These are phyloP conservation scores for Fistularia commersonii DNA, from an alignment of 2,797 vertebrate species.

Conservation along the genomic window DNA sequence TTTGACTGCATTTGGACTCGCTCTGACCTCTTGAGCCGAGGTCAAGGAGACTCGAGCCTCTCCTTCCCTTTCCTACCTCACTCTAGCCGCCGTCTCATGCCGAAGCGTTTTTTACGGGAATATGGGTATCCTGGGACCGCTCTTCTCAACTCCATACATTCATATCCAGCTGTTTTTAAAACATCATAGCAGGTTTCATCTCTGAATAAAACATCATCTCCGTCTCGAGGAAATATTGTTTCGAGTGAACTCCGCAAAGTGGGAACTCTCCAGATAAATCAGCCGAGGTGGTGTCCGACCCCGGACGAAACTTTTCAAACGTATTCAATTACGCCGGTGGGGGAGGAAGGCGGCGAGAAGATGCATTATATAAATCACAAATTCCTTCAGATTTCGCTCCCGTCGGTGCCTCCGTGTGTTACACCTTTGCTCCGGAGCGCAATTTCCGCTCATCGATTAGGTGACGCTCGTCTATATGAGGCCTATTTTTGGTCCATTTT, in stretches of 20 bases:
- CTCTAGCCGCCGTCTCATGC: not conserved
- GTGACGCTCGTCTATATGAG: not conserved
- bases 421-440: not conserved
- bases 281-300: slow-evolving; percentile 37
- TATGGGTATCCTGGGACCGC: slow-evolving; percentile 24
- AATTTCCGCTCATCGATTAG: slow-evolving; percentile 10
- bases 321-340: slow-evolving; percentile 20
- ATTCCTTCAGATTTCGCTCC: not conserved
- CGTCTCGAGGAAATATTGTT: slow-evolving; percentile 23
- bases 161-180: slow-evolving; percentile 31
- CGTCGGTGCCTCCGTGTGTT: not conserved
- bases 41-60: slow-evolving; percentile 30
- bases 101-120: slow-evolving; percentile 18
- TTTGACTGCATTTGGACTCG: too few species aligned
- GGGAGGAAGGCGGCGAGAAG: slow-evolving; percentile 8
- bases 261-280: slow-evolving; percentile 31
- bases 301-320: slow-evolving; percentile 32
- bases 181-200: slow-evolving; percentile 23
- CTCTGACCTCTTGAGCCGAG: slow-evolving; percentile 25
- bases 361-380: slow-evolving; percentile 22
- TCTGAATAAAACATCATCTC: slow-evolving; percentile 60
- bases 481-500: too few species aligned
- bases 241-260: slow-evolving; percentile 34
- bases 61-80: slow-evolving; percentile 6
- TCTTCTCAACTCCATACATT: slow-evolving; percentile 27